Evolutionary conservation across 2,797 vertebrate genomes (phyloP), one percentile per base, ranked within the genome.

Genomic region (Basileuterus tristriatus): DNA sequence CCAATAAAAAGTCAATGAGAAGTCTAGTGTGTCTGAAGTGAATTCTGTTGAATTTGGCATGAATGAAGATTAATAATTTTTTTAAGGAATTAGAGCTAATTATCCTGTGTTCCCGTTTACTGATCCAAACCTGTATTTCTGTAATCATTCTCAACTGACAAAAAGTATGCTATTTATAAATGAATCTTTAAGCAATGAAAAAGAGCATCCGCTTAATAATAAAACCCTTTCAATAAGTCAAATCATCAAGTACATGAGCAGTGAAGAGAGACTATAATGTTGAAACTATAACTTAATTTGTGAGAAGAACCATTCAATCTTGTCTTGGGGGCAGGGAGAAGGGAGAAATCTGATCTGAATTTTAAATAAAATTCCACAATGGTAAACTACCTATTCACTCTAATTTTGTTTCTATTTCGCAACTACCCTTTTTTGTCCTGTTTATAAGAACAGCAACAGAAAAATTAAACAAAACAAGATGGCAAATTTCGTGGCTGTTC

Each of bases 271-370:
- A 15, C 37, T 77, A 8, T n/a, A 32, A 88, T 18, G 4, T 43
- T 83, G 65, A 78, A 94, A 91, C 44, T 90, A 50, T 68, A 90
- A 8, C 53, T 70, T 58, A 56, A 83, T 93, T 94, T 89, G 11
- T 37, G 74, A 83, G 64, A 83, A 86, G 39, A 86, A 59, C 24
- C 60, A 84, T 67, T 84, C 60, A 77, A 9, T 58, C 59, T 87
- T 96, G 18, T 80, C 49, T 68, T 74, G 55, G 71, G 37, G 76
- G 10, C 16, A 78, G n/a, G 26, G 37, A 81, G 39, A 83, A 92
- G 50, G 27, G 27, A 82, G 71, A 79, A 91, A 64, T 93, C 58
- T 95, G 78, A 90, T 72, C 22, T 65, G 58, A 81, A 95, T 94
- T 60, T 92, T 58, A 92, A 94, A 87, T 53, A 53, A 75, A 89